Evolutionary conservation across 2,888 invertebrate genomes (phyloP).

Genomic region (Amphimallon solstitiale): DNA sequence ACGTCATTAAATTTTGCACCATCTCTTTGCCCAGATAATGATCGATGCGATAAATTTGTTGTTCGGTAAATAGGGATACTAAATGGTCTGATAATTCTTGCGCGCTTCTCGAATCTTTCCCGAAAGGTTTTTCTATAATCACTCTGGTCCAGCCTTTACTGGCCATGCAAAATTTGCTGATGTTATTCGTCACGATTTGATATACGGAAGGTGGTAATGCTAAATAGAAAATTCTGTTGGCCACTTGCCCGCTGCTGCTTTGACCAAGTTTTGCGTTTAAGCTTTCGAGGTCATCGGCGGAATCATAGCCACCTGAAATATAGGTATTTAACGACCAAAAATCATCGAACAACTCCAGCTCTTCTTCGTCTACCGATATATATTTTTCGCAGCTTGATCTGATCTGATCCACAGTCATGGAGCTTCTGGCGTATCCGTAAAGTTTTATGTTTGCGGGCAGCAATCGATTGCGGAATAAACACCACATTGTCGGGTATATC

Average conservation of each 20-base stretch:
- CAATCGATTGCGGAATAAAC: constrained; percentile 91
- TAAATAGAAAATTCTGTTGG: constrained; percentile 94
- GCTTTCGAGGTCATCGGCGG: constrained; percentile 79
- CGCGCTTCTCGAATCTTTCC: constrained; percentile 88
- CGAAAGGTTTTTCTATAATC: constrained; percentile 99
- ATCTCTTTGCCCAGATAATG: constrained; percentile 99
- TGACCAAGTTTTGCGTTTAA: constrained; percentile 79
- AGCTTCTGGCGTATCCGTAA: constrained; percentile 94
- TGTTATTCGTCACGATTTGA: constrained; percentile 85
- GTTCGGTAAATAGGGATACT: constrained; percentile 87
- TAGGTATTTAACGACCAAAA: constrained; percentile 92
- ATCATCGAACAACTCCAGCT: constrained; percentile 78
- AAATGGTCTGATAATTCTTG: constrained; percentile 87
- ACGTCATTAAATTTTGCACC: constrained; percentile 99
- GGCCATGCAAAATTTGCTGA: constrained; percentile 85
- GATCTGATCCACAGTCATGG: constrained; percentile 80
- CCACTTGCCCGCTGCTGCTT: constrained; percentile 72
- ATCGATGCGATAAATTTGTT: constrained; percentile 97
- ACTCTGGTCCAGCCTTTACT: constrained; percentile 90
- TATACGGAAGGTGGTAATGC: constrained; percentile 97
- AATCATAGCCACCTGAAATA: constrained; percentile 86
- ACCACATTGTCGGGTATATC: constrained; percentile 99
- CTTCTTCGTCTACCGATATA: constrained; percentile 76
- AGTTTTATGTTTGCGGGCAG: constrained; percentile 88
- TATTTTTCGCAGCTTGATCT: constrained; percentile 79